Evolutionary conservation across 2,888 invertebrate genomes (phyloP), one percentile per base, ranked within the genome.

Genomic region (Lochmaea capreae): DNA sequence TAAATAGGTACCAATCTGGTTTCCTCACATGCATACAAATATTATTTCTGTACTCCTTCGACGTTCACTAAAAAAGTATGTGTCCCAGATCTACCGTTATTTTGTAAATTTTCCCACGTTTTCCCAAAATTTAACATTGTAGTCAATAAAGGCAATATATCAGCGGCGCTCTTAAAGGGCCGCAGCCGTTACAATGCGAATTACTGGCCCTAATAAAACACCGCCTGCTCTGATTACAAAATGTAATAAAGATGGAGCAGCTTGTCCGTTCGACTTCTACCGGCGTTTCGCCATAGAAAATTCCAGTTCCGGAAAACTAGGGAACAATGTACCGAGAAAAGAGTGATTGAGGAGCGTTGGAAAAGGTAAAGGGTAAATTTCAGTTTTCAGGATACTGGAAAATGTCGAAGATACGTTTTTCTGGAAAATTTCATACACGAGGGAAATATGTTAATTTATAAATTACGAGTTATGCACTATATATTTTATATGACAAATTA

Each of bases 61-160:
- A 10, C 54, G 16, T 16, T 16, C 10, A 2, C 3, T 54, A n/a
- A 9, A 2, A 54, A 54, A 2, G 10, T 54, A 54, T 54, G 54
- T 54, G 16, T 54, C 10, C 18, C 54, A 59, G 59, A 59, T 67
- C 43, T 46, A 59, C 33, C 46, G 46, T 62, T 58, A 62, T 61
- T 9, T 68, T 68, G n/a, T 52, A 18, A 65, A 65, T 71, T 66
- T 73, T 70, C 61, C 70, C 73, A 66, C 73, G 70, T 73, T 63
- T 43, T 22, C 43, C 52, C 12, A 69, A 67, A 73, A 73, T 66
- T 66, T 66, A 58, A 84, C 85, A 84, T 83, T 83, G 84, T 83
- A 83, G 83, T 84, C 84, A 84, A 84, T 85, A 85, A 84, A 84
- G 80, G 82, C 82, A 79, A 84, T 85, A 84, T 84, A 84, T 85